These are phyloP conservation scores for Paraplagusia blochii DNA, from an alignment of 2,113 vertebrate genomes.

Conservation along the genomic window DNA sequence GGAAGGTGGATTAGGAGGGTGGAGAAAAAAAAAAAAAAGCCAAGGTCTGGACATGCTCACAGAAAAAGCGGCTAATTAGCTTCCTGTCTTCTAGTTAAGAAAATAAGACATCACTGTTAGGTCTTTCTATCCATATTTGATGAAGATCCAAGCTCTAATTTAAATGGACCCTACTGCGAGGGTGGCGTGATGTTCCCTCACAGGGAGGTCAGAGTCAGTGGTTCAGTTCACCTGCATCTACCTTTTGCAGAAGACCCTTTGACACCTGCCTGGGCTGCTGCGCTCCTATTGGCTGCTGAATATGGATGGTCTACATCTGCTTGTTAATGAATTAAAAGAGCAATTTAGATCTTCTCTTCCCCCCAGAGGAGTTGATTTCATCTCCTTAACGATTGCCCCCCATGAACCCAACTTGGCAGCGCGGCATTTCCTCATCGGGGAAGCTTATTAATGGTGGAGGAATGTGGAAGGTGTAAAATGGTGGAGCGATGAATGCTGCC, in stretches of 20 bases:
- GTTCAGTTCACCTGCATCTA: constrained; percentile 51
- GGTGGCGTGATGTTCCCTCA: constrained; percentile 61
- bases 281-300: constrained; percentile 42
- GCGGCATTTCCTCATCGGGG: constrained; percentile 60
- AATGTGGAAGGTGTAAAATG: constrained; percentile 41
- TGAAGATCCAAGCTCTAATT: constrained; percentile 68
- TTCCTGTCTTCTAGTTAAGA: constrained; percentile 54
- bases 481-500: constrained; percentile 19
- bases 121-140: constrained; percentile 74
- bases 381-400: constrained; percentile 65
- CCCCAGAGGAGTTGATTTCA: constrained; percentile 61
- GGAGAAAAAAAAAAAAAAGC: constrained; percentile 45
- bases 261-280: constrained; percentile 52
- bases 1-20: constrained; percentile 39
- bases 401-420: constrained; percentile 44
- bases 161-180: constrained; percentile 30
- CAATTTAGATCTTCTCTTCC: constrained; percentile 54
- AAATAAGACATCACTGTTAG: constrained; percentile 70
- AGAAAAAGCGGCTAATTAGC: constrained; percentile 34
- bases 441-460: constrained; percentile 64
- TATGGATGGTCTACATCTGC: constrained; percentile 65
- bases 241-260: constrained; percentile 51
- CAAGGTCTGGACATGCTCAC: constrained; percentile 39
- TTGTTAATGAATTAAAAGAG: constrained; percentile 73
- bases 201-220: constrained; percentile 25